Conservation (phyloP, 2,113 vertebrate genomes). For the Pterophyllum scalare region DNA sequence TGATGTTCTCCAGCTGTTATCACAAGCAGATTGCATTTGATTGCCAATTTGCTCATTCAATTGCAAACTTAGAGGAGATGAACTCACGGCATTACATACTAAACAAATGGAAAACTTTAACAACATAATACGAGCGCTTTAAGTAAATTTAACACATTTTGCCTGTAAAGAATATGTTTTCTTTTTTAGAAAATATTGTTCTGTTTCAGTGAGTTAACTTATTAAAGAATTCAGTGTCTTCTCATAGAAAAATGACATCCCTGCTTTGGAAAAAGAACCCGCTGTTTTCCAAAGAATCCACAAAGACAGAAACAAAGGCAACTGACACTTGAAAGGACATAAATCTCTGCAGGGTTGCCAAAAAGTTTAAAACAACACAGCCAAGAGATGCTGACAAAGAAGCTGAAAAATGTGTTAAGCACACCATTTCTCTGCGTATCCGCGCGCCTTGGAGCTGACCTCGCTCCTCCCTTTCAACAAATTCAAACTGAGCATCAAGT, state of each 20-base stretch:
- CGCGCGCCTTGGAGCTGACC: slow-evolving; percentile 14
- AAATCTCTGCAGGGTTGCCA: slow-evolving; percentile 36
- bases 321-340: slow-evolving; percentile 26
- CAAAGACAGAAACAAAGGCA: slow-evolving; percentile 16
- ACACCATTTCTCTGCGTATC: slow-evolving; percentile 9
- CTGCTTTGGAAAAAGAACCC: slow-evolving; percentile 28
- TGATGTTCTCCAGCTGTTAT: background rate
- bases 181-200: background rate
- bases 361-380: slow-evolving; percentile 37
- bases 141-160: background rate
- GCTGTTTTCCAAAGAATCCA: slow-evolving; percentile 1
- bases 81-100: background rate
- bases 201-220: background rate
- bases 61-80: background rate
- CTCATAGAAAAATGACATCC: slow-evolving; percentile 7
- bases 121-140: background rate
- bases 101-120: background rate
- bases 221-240: background rate
- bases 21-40: background rate
- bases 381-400: slow-evolving; percentile 42
- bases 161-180: background rate
- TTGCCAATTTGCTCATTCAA: background rate
- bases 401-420: background rate
- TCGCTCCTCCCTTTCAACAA: background rate
- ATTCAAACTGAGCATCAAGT: background rate